phyloP scores from a whole-genome alignment of 2,113 vertebrate genomes.

The Halcyon malimbica region DNA sequence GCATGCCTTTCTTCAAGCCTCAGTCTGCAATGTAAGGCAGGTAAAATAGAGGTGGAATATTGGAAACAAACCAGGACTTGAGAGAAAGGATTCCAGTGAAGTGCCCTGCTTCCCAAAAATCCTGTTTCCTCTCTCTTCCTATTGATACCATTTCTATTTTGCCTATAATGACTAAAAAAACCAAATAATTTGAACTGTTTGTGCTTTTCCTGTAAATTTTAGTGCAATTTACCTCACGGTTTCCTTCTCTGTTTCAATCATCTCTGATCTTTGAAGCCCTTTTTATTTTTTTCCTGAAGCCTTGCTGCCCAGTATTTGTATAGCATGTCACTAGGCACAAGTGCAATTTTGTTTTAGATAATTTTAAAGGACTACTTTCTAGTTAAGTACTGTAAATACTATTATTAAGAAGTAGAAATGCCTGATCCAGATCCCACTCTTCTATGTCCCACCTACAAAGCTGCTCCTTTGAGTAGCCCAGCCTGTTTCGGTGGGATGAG shows the following conservation, averaged over 20 bases:
- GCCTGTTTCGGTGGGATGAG: background rate
- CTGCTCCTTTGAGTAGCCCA: background rate
- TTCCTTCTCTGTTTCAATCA: background rate
- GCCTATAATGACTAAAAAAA: background rate
- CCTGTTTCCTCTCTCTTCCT: background rate
- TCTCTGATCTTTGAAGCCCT: background rate
- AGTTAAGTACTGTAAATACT: background rate
- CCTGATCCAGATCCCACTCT: background rate
- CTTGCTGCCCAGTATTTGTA: background rate
- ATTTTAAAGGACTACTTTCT: background rate
- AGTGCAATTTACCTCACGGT: background rate
- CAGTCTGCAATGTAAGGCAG: background rate
- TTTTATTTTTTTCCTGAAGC: background rate
- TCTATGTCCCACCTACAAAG: background rate
- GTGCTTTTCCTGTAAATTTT: background rate
- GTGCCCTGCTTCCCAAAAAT: background rate
- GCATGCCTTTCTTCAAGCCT: background rate
- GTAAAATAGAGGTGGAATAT: background rate
- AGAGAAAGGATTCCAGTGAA: background rate
- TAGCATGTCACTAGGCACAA: background rate
- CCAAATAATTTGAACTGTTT: background rate
- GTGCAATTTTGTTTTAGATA: background rate
- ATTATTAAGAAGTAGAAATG: background rate
- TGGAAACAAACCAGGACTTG: background rate
- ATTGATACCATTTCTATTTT: background rate